phyloP scores from a whole-genome alignment of 1,140 invertebrate species.

The Ruditapes philippinarum region DNA sequence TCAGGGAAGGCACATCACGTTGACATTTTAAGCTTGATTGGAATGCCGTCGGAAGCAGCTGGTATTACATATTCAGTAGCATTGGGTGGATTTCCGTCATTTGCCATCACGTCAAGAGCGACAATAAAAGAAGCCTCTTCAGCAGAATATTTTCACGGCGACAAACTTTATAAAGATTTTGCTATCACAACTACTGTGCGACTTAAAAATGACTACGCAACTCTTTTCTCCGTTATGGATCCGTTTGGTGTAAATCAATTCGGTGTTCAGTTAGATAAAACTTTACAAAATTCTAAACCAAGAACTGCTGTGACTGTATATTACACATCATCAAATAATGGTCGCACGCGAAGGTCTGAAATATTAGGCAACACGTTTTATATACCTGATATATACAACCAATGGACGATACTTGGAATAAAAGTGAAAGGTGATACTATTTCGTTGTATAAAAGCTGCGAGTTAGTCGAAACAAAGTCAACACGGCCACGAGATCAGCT shows the following conservation, averaged over 20 bases:
- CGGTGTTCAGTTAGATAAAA: neutral
- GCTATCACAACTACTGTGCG: conserved; percentile 32
- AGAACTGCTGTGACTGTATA: neutral
- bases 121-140: neutral
- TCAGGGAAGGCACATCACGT: conserved; percentile 10
- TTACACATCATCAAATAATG: conserved; percentile 21
- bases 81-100: conserved; percentile 5
- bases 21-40: conserved; percentile 9
- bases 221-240: conserved; percentile 7
- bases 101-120: neutral
- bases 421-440: conserved; percentile 8
- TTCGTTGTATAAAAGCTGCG: conserved; percentile 37
- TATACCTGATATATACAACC: conserved; percentile 39
- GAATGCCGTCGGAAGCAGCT: neutral
- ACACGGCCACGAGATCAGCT: neutral
- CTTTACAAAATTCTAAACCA: neutral
- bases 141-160: neutral
- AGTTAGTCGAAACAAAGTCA: neutral
- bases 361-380: neutral
- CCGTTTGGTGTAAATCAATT: conserved; percentile 13
- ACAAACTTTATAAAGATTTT: conserved; percentile 27
- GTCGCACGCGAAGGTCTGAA: neutral
- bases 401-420: conserved; percentile 39
- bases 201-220: neutral
- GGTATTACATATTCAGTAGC: conserved; percentile 13